phyloP scores from a whole-genome alignment of 1,140 invertebrate species.

The Hycleus phaleratus region DNA sequence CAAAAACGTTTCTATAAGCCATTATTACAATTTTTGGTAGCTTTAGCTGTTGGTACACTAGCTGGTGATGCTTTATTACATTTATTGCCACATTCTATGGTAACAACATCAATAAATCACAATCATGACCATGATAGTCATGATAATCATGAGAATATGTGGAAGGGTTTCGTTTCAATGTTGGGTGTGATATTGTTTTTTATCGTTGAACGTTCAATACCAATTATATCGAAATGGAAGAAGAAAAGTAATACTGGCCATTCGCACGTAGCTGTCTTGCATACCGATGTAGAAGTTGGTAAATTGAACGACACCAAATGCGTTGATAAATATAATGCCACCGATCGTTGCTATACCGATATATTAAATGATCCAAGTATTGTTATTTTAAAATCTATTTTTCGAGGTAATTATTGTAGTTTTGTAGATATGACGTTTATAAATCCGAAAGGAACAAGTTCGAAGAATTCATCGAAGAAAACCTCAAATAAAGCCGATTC shows the following conservation, averaged over 20 bases:
- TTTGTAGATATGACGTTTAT: no score
- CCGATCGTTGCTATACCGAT: constrained; percentile 74
- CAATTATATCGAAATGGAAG: constrained; percentile 70
- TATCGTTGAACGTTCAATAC: constrained; percentile 73
- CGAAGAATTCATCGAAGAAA: no score
- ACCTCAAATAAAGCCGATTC: no score
- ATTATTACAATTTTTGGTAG: constrained; percentile 83
- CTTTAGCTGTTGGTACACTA: constrained; percentile 80
- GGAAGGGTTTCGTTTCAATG: constrained; percentile 75
- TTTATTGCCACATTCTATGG: constrained; percentile 80
- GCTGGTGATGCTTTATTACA: constrained; percentile 88
- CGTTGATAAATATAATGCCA: constrained; percentile 76
- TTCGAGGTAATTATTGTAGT: no score
- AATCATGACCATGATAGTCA: constrained; percentile 37
- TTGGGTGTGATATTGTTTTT: constrained; percentile 81
- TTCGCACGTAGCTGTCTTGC: constrained; percentile 26
- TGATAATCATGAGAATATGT: constrained; percentile 52
- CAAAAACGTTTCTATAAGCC: constrained; percentile 84
- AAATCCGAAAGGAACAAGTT: no score
- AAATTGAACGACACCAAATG: constrained; percentile 57
- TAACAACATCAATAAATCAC: neutral
- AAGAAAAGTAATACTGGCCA: constrained; percentile 51
- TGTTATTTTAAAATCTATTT: neutral
- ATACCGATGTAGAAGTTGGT: constrained; percentile 20
- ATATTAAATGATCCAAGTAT: constrained; percentile 44